Percentiles rank a stretch among this genome's conserved stretches.
phyloP scores from a whole-genome alignment of 1,140 invertebrate species.

The Gonatopus flavifemur region DNA sequence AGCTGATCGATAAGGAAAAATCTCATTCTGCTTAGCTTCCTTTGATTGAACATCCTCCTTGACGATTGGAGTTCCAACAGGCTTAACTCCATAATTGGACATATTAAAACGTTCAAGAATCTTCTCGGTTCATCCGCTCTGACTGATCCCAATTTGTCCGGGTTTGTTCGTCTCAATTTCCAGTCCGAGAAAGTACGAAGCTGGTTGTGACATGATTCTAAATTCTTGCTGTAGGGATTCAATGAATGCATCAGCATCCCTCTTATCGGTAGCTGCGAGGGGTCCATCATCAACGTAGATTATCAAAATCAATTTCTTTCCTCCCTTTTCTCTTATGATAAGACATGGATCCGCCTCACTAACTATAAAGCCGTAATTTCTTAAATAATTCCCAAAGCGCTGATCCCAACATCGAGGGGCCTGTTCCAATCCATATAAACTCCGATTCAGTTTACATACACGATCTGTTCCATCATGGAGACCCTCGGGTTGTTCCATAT shows the following conservation, averaged over 20 bases:
- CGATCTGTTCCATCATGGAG: not conserved
- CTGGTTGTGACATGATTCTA: no score
- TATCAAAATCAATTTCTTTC: not conserved
- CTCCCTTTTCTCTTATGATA: not conserved
- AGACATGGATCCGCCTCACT: not conserved
- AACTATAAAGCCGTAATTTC: not conserved
- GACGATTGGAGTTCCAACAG: no score
- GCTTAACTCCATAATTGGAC: no score
- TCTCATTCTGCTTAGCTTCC: slow-evolving; percentile 6
- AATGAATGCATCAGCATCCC: no score
- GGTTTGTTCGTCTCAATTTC: no score
- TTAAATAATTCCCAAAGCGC: not conserved
- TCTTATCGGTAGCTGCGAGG: no score
- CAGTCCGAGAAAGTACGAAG: no score
- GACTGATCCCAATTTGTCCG: no score
- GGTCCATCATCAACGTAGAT: not conserved
- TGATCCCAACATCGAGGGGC: not conserved
- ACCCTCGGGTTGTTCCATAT: not conserved
- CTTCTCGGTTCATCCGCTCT: no score
- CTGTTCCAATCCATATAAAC: not conserved
- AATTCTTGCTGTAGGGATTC: no score
- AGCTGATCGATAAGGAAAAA: slow-evolving; percentile 26
- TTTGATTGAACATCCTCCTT: slow-evolving; percentile 11
- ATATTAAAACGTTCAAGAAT: no score
- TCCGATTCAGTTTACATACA: not conserved